Percentiles rank a stretch among this genome's conserved stretches.
Conservation (phyloP, 2,797 vertebrate genomes). For the Brachyrhaphis roseni region DNA sequence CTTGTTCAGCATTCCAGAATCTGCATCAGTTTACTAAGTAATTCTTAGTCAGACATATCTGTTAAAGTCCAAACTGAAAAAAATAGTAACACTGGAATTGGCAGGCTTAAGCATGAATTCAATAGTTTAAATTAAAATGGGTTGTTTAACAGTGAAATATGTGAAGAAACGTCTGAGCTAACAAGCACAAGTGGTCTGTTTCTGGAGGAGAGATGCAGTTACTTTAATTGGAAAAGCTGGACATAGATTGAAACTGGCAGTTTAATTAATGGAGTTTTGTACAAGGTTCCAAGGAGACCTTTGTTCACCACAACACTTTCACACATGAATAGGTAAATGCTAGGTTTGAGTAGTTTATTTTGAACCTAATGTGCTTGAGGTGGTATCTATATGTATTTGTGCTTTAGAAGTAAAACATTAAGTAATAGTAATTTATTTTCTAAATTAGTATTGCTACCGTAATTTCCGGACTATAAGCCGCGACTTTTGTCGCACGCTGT, state of each 20-base stretch:
- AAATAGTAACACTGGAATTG: conserved; percentile 27
- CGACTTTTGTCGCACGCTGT: no score
- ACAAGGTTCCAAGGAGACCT: conserved; percentile 60
- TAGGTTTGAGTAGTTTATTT: neutral
- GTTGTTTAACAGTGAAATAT: conserved; percentile 53
- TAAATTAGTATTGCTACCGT: no score
- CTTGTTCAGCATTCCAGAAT: neutral
- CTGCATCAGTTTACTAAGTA: neutral
- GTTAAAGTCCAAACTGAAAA: conserved; percentile 37
- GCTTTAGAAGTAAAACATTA: neutral
- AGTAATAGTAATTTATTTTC: neutral
- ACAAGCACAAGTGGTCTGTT: conserved; percentile 61
- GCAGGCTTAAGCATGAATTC: conserved; percentile 37
- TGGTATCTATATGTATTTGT: neutral
- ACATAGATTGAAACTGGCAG: conserved; percentile 73
- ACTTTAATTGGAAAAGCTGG: conserved; percentile 74
- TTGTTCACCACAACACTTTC: conserved; percentile 37
- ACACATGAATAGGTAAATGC: conserved; percentile 28
- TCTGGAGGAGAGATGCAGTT: conserved; percentile 67
- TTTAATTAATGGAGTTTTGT: conserved; percentile 72
- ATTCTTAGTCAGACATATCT: conserved; percentile 8
- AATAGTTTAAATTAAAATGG: conserved; percentile 40
- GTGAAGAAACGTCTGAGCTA: conserved; percentile 60
- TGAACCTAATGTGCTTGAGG: neutral
- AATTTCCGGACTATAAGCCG: no score